These are phyloP conservation scores for Eupeodes latifasciatus DNA, from an alignment of 2,888 invertebrate genomes.

Conservation along the genomic window DNA sequence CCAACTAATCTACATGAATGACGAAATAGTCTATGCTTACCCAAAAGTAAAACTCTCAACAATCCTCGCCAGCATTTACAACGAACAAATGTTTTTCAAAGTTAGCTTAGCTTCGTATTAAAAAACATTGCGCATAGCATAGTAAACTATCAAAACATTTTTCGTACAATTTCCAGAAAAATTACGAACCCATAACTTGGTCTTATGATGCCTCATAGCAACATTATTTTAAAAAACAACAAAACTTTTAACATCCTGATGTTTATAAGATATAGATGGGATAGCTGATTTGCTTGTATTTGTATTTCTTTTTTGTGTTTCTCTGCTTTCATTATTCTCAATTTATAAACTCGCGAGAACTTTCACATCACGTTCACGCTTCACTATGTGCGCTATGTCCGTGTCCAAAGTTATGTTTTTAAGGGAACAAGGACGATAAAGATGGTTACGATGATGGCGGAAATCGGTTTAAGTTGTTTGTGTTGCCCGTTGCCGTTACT, in stretches of 20 bases:
- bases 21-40: too few species aligned
- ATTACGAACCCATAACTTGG: not conserved
- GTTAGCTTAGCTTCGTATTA: too few species aligned
- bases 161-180: not conserved
- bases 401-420: slow-evolving; percentile 20
- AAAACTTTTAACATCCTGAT: slow-evolving; percentile 26
- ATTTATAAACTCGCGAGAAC: slow-evolving; percentile 60
- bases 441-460: slow-evolving; percentile 27
- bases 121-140: too few species aligned
- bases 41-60: too few species aligned
- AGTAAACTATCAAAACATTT: not conserved
- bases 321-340: slow-evolving; percentile 46
- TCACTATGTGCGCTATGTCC: slow-evolving; percentile 13
- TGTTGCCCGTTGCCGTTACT: slow-evolving; percentile 19
- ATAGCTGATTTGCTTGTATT: slow-evolving; percentile 54
- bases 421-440: slow-evolving; percentile 15
- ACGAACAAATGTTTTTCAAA: too few species aligned
- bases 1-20: too few species aligned
- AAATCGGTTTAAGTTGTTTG: slow-evolving; percentile 10
- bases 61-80: too few species aligned
- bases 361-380: slow-evolving; percentile 45
- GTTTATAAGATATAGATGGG: slow-evolving; percentile 26
- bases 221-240: not conserved
- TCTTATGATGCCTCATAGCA: not conserved
- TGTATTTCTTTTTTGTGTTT: slow-evolving; percentile 2